Evolutionary conservation across 2,888 invertebrate species (phyloP).

Genomic region (Mellilla xanthometata): DNA sequence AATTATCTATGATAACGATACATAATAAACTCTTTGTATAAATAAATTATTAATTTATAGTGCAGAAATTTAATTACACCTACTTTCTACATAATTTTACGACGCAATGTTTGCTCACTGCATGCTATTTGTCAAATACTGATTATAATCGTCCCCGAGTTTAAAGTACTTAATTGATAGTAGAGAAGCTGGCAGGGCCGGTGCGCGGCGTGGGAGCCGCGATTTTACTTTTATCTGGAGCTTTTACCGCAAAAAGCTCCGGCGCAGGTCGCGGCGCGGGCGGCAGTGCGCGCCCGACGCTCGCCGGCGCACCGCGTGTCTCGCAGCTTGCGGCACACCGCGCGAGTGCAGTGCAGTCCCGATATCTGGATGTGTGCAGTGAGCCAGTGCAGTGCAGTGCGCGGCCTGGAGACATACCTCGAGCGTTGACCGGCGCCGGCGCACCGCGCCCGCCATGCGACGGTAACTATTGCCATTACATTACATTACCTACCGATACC

Average conservation of each 20-base stretch:
- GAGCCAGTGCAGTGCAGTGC: constrained; percentile 17
- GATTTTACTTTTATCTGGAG: constrained; percentile 61
- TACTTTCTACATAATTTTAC: no score
- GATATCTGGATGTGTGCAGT: no score
- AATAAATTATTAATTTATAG: no score
- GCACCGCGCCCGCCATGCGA: constrained; percentile 46
- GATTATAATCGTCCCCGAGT: no score
- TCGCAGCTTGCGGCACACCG: constrained; percentile 22
- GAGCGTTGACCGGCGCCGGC: constrained; percentile 67
- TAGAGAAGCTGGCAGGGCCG: no score
- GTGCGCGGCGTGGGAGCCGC: constrained; percentile 56
- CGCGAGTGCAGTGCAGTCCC: constrained; percentile 15
- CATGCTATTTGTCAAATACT: no score
- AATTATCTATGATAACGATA: no score
- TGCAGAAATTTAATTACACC: no score
- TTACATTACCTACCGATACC: constrained; percentile 2
- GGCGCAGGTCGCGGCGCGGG: constrained; percentile 52
- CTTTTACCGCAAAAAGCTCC: constrained; percentile 72
- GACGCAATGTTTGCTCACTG: no score
- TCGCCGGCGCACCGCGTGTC: constrained; percentile 46
- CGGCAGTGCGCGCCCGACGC: constrained; percentile 61
- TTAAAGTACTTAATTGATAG: no score
- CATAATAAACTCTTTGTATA: no score
- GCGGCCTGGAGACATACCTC: constrained; percentile 45
- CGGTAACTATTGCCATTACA: constrained; percentile 52